Percentiles rank a stretch among this genome's conserved stretches.
phyloP scores from a whole-genome alignment of 1,140 invertebrate species.

The Philotrypesis tridentata region DNA sequence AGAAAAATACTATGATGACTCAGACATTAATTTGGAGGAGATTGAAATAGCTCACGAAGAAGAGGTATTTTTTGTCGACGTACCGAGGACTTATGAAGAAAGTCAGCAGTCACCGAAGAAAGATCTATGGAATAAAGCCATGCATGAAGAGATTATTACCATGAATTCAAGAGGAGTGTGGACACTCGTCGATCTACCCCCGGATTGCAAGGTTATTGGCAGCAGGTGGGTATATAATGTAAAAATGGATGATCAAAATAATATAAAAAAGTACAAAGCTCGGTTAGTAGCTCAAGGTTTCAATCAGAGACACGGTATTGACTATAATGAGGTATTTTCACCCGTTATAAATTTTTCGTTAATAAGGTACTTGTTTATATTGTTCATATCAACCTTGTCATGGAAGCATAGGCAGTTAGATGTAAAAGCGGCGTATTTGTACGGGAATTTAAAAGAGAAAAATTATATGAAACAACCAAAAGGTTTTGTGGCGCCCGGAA shows the following conservation, averaged over 20 bases:
- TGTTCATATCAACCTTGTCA: background rate
- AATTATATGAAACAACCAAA: slow-evolving; percentile 1
- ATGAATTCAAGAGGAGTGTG: background rate
- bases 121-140: background rate
- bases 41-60: background rate
- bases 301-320: background rate
- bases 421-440: slow-evolving; percentile 8
- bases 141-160: background rate
- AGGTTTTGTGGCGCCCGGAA: background rate
- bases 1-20: background rate
- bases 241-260: slow-evolving; percentile 8
- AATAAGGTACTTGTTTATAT: background rate
- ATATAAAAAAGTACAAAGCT: slow-evolving; percentile 3
- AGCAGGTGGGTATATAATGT: background rate
- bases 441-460: background rate
- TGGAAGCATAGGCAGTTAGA: slow-evolving; percentile 6
- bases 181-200: slow-evolving; percentile 7
- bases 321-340: slow-evolving; percentile 5
- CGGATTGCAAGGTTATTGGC: background rate
- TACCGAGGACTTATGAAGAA: background rate
- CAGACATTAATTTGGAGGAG: background rate
- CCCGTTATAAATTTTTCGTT: background rate
- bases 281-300: background rate
- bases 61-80: background rate
- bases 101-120: slow-evolving; percentile 16